Evolutionary conservation across 2,797 vertebrate genomes (phyloP), one percentile per base, ranked within the genome.

Genomic region (Spinibarbus caldwelli): DNA sequence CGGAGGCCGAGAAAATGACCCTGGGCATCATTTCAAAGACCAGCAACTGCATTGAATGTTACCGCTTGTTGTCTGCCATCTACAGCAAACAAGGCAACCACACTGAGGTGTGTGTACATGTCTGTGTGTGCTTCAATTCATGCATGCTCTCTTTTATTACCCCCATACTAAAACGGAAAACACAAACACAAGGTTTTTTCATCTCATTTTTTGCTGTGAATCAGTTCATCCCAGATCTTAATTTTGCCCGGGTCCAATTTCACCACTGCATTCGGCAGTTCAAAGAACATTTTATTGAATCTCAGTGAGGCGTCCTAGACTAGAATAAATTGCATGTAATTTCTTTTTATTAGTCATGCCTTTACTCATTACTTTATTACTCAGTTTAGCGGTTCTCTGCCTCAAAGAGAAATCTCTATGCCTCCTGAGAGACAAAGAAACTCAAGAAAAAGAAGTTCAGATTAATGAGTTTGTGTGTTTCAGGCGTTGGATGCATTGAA

Each of bases 11-110:
- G 83, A 94, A 93, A 92, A 96, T 98, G 93, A 96, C 95, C 0
- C 93, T 91, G 78, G 95, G 91, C 43, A 96, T 98, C 72, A 95
- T 97, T 76, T 92, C 80, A 0, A 96, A 96, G 90, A 95, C 96
- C 41, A 79, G 80, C 0, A 89, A 91, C 78, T 99, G 98, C 72
- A 93, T 97, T 1, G 98, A 99, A 89, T 99, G 98, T 92, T 97
- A 97, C 86, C 97, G 97, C 64, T 96, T 99, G 62, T 91, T 99
- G 34, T 98, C 97, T 2, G 97, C 97, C n/a, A 96, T 99, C 92
- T 96, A 98, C 92, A 97, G 97, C 96, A 98, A 97, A 90, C 94
- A 94, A 68, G 97, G 97, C 34, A 96, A 94, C 89, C 95, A 96
- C 57, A 88, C 93, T 41, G 94, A 99, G 97, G 98, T 99, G 88